Evolutionary conservation across 2,888 invertebrate species (phyloP).

Genomic region (Thalpophila matura): DNA sequence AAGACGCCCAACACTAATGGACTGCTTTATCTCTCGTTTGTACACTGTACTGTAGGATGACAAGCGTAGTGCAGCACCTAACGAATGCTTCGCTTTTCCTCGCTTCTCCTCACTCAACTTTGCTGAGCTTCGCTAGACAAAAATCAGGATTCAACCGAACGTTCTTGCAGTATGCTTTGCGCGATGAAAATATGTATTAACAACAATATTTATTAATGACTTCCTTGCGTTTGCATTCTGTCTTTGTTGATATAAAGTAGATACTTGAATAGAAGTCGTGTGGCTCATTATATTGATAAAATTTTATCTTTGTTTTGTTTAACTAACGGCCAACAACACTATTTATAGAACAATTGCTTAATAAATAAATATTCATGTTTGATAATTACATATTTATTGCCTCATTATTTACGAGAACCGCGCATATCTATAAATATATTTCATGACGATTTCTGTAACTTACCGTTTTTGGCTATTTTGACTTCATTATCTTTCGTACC

Average conservation of each 20-base stretch:
- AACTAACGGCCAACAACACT: background rate
- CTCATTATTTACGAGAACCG: too few relatives aligned
- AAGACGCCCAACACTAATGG: constrained; percentile 75
- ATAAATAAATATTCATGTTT: background rate
- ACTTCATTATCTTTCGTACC: too few relatives aligned
- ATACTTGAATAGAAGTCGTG: background rate
- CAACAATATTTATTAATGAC: constrained; percentile 34
- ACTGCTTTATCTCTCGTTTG: constrained; percentile 77
- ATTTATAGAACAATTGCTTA: background rate
- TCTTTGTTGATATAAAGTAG: background rate
- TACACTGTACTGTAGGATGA: constrained; percentile 67
- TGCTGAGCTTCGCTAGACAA: constrained; percentile 51
- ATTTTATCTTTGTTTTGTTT: constrained; percentile 7
- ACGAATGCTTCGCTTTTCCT: constrained; percentile 51
- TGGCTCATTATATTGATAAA: background rate
- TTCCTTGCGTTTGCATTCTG: constrained; percentile 22
- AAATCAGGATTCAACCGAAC: constrained; percentile 59
- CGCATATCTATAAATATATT: too few relatives aligned
- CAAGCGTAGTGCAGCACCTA: constrained; percentile 63
- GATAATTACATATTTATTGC: background rate
- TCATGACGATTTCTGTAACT: too few relatives aligned
- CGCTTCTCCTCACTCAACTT: constrained; percentile 36
- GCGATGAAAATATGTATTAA: constrained; percentile 27
- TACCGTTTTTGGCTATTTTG: too few relatives aligned
- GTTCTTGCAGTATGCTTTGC: constrained; percentile 35